Base-by-base conservation (phyloP, 2,797 vertebrate genomes). In the Pelochelys cantorii region DNA sequence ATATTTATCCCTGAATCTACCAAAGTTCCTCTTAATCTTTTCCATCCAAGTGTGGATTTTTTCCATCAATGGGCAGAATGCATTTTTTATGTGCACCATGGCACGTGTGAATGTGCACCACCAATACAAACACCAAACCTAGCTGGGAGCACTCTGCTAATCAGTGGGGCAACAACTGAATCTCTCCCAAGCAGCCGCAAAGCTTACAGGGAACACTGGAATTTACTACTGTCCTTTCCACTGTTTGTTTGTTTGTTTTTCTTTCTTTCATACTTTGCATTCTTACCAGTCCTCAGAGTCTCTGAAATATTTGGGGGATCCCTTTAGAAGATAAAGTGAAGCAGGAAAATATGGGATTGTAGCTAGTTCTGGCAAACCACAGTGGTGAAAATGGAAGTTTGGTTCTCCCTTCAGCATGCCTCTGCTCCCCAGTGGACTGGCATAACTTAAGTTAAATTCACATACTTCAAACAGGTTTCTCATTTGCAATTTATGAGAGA, bases 401-500 rank as follows among this genome's bases (percentile, higher is more conserved):
- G 86, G 88, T 83, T 91, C 42, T 77, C 42, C 13, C 14, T 52
- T 77, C 74, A 77, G 42, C 83, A 17, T 86, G 17, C 77, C 83
- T 89, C 18, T 15, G 7, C 86, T 77, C 90, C 90, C 90, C 87
- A n/a, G 11, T 42, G 37, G 92, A 83, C 77, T 90, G 56, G 93
- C 91, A 90, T 90, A 94, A 91, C 62, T 93, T 74, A 83, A 91
- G 62, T 13, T 77, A 92, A 87, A 93, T 91, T 93, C 93, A 31
- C 48, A 54, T 86, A 91, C 94, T 95, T 97, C 95, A 95, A 78
- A 96, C 91, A 84, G 85, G 60, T 71, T 93, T 31, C 53, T 95
- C 48, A 89, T 95, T 94, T 95, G 95, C 94, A 94, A 93, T 96
- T 95, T 87, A 94, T 96, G 94, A 95, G 80, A 82, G 93, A 87